A percentile compares a stretch with the other conserved stretches of the same genome.
These are phyloP conservation scores for Ornithoptera priamus DNA, from an alignment of 2,888 invertebrate genomes.

Conservation along the genomic window DNA sequence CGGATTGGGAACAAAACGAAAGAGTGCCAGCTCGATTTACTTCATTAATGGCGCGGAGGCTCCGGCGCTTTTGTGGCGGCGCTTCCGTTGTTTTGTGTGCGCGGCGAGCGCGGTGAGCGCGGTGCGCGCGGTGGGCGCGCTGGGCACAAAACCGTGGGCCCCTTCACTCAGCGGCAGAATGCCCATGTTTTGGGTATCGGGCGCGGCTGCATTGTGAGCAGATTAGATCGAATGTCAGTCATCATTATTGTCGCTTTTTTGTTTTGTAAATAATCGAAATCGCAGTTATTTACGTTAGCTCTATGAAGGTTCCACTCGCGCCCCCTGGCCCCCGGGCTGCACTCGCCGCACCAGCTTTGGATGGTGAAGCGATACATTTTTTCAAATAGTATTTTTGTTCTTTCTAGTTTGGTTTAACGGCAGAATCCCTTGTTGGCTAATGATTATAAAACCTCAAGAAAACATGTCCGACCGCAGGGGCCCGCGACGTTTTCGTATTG, in stretches of 20 bases:
- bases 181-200: slow-evolving; percentile 43
- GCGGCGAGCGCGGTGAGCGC: slow-evolving; percentile 9
- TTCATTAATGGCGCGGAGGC: slow-evolving; percentile 61
- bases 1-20: slow-evolving; percentile 66
- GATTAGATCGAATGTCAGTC: slow-evolving; percentile 41
- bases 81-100: slow-evolving; percentile 36
- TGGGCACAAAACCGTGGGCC: slow-evolving; percentile 14
- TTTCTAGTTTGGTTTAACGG: too few species aligned
- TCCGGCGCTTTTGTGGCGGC: slow-evolving; percentile 50
- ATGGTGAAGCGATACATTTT: too few species aligned
- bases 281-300: background rate
- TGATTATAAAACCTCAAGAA: too few species aligned
- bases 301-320: background rate
- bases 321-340: too few species aligned
- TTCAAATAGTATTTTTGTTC: too few species aligned
- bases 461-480: too few species aligned
- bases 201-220: slow-evolving; percentile 40
- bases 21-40: slow-evolving; percentile 67
- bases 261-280: slow-evolving; percentile 12
- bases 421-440: too few species aligned
- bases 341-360: too few species aligned
- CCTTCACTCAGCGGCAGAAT: slow-evolving; percentile 30
- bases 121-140: slow-evolving; percentile 34
- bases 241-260: slow-evolving; percentile 16
- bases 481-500: too few species aligned